These are phyloP conservation scores for Rutpela maculata DNA, from an alignment of 2,888 invertebrate species.

Conservation along the genomic window DNA sequence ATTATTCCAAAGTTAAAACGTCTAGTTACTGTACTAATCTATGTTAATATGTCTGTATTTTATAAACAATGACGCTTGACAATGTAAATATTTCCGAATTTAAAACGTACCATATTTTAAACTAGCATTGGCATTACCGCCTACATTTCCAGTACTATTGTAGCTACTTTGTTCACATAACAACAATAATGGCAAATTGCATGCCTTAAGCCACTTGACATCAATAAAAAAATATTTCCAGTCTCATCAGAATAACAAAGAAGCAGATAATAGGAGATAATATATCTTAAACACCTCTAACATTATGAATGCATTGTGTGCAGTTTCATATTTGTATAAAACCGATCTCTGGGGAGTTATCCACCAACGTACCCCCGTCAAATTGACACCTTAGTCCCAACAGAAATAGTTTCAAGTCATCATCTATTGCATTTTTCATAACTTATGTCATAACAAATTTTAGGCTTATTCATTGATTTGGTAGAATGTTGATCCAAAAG, in stretches of 20 bases:
- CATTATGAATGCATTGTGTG: constrained; percentile 45
- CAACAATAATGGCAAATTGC: constrained; percentile 12
- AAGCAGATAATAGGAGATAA: constrained; percentile 39
- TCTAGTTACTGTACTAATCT: too few relatives aligned
- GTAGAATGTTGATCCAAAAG: constrained; percentile 56
- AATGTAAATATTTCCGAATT: not conserved
- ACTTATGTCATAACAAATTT: constrained; percentile 67
- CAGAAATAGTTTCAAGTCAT: constrained; percentile 64
- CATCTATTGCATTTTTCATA: constrained; percentile 66
- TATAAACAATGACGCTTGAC: not conserved
- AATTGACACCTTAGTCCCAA: constrained; percentile 61
- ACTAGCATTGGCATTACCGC: not conserved
- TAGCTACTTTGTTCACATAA: not conserved
- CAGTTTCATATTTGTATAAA: constrained; percentile 42
- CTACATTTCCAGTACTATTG: not conserved
- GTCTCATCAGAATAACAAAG: constrained; percentile 32
- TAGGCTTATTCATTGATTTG: constrained; percentile 63
- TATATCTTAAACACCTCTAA: constrained; percentile 43
- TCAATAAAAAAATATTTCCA: constrained; percentile 32
- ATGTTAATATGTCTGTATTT: too few relatives aligned
- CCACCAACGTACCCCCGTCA: constrained; percentile 52
- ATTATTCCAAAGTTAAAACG: too few relatives aligned
- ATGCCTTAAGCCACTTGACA: not conserved
- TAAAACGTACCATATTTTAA: not conserved
- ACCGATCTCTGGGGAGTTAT: constrained; percentile 41